Evolutionary conservation across 2,888 invertebrate species (phyloP), one percentile per base, ranked within the genome.

Genomic region (Thecophora atra): DNA sequence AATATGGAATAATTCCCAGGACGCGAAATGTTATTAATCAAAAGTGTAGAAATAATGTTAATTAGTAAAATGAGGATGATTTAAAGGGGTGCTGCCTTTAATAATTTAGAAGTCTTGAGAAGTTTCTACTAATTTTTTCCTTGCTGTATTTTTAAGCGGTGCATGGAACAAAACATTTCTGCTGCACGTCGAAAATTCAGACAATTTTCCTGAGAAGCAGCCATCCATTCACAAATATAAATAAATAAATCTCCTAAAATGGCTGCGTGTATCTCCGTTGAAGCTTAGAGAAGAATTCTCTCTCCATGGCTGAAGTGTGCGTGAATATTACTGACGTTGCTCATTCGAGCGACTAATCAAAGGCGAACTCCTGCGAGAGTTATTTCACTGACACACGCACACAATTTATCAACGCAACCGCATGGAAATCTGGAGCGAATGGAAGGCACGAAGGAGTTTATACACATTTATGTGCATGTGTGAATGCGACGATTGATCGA

Each of bases 321-420:
- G 47, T 24, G 69, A 24, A 37, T 70, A 11, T 37, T 51, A 42
- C 44, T 19, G 19, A 37, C 52, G 30, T 64, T 56, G 42, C 65
- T 66, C 30, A 65, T 54, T 65, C 64, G 54, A 54, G 65, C 26
- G 66, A 65, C 60, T 66, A 71, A 71, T 71, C 71, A 71, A 71
- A 71, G 60, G 58, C 60, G 21, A 60, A 66, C 65, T 66, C 71
- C 71, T 47, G 58, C 58, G 66, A 58, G 71, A 66, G 19, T 71
- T 64, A 63, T 60, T 58, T 56, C 44, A 17, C 56, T 56, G 21
- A 42, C 21, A 56, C 58, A 56, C 42, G 37, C 37, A 54, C 28
- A 26, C 44, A 13, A 42, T 13, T 21, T 42, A 8, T 8, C 21
- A 21, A n/a, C n/a, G 4, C 47, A 26, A 15, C 15, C 47, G 21